Evolutionary conservation across 2,797 vertebrate genomes (phyloP), one percentile per base, ranked within the genome.

Genomic region (Molossus molossus): DNA sequence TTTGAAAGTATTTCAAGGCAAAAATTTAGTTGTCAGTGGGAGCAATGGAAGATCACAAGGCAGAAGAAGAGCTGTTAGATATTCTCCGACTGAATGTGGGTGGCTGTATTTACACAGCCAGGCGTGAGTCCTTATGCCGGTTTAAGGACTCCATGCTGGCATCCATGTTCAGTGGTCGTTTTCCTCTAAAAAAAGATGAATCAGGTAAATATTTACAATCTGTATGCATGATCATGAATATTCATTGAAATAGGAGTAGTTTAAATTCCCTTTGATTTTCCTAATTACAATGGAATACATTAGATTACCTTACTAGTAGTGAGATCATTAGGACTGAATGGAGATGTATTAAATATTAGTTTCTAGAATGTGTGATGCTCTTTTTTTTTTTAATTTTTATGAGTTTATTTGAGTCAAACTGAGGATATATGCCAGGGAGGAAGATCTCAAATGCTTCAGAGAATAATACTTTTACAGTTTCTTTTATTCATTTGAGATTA

Each of bases 111-210:
- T 98, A 98, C 58, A 97, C 98, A 13, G 98, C 98, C 92, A 97
- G 98, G n/a, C 67, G 94, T 0, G 84, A 98, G 58, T 98, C 98
- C 69, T 87, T 98, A 69, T 98, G 98, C 73, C 91, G 94, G 69
- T 98, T 98, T 37, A 98, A 98, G 96, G 98, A 98, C 40, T 98
- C 98, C 0, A 96, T 98, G 98, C 97, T 98, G 72, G 98, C 97
- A 4, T 97, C 98, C 12, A 98, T 98, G 98, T 98, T 98, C 73
- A 98, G 98, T 94, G 98, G 98, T 57, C 81, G 96, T 57, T 99
- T 99, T 96, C 98, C 98, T 97, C 93, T 99, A n/a, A 98, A 98
- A 97, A 96, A 96, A 87, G 98, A 98, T 94, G 96, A 98, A 77
- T 98, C 98, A 11, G 98, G 98, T 98, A 98, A 98, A 77, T 94